phyloP scores from a whole-genome alignment of 2,888 invertebrate genomes.

The Luffia ferchaultella region DNA sequence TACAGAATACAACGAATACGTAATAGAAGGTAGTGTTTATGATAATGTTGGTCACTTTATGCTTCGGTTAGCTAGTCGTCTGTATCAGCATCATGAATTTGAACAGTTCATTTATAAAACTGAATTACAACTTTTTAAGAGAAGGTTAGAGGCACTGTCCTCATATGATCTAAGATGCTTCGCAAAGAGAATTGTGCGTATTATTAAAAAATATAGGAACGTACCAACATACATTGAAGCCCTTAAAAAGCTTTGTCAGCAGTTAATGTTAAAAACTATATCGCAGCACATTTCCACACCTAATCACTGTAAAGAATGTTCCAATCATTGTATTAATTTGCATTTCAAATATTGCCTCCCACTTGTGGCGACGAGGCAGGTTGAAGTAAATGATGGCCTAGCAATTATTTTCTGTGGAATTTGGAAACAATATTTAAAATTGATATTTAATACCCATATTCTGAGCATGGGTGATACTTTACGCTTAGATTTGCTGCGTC shows the following conservation, averaged over 20 bases:
- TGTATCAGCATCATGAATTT: slow-evolving; percentile 33
- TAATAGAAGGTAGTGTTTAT: slow-evolving; percentile 64
- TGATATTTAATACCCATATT: slow-evolving; percentile 54
- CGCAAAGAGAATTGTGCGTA: slow-evolving; percentile 36
- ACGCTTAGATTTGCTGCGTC: slow-evolving; percentile 26
- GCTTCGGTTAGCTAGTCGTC: slow-evolving; percentile 45
- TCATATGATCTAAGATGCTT: slow-evolving; percentile 42
- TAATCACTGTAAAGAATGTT: slow-evolving; percentile 28
- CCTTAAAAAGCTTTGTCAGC: slow-evolving; percentile 32
- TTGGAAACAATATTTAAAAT: slow-evolving; percentile 58
- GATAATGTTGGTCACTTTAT: slow-evolving; percentile 69
- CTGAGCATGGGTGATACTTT: slow-evolving; percentile 30
- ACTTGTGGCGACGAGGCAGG: slow-evolving; percentile 58
- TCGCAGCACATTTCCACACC: slow-evolving; percentile 34
- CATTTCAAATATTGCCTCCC: slow-evolving; percentile 63
- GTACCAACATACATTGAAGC: slow-evolving; percentile 24
- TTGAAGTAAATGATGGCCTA: slow-evolving; percentile 56
- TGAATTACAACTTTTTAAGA: slow-evolving; percentile 38
- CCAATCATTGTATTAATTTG: slow-evolving; percentile 37
- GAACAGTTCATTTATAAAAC: slow-evolving; percentile 33
- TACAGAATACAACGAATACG: slow-evolving; percentile 54
- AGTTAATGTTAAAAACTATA: slow-evolving; percentile 37
- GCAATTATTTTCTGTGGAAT: slow-evolving; percentile 61
- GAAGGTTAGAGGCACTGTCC: slow-evolving; percentile 27
- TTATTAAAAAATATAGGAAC: slow-evolving; percentile 27